These are phyloP conservation scores for Tipula lateralis DNA, from an alignment of 2,888 invertebrate genomes.

Conservation along the genomic window DNA sequence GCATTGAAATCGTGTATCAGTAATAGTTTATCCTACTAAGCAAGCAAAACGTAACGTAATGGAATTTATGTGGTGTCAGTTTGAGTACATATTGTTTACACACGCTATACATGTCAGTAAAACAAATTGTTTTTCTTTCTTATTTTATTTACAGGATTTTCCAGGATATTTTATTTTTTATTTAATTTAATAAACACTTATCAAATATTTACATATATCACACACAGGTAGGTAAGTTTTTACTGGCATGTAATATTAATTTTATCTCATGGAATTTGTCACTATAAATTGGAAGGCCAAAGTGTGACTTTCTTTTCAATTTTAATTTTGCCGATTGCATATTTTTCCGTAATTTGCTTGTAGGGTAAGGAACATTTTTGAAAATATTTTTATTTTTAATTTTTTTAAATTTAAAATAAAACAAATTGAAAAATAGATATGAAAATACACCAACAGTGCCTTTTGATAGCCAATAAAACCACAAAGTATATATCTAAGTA, in stretches of 20 bases:
- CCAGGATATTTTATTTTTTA: slow-evolving; percentile 12
- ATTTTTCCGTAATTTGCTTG: slow-evolving; percentile 29
- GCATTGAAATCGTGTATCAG: slow-evolving; percentile 28
- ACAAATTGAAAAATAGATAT: slow-evolving; percentile 25
- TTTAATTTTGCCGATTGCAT: slow-evolving; percentile 19
- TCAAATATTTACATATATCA: background rate
- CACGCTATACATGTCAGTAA: slow-evolving; percentile 28
- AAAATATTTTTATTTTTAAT: slow-evolving; percentile 25
- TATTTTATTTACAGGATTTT: slow-evolving; percentile 20
- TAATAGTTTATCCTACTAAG: slow-evolving; percentile 27
- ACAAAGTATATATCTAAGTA: no score
- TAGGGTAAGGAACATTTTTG: slow-evolving; percentile 29
- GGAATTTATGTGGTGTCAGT: background rate
- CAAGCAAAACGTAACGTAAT: background rate
- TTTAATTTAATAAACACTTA: background rate
- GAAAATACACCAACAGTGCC: slow-evolving; percentile 26
- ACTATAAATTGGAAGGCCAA: background rate
- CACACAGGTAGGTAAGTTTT: slow-evolving; percentile 24
- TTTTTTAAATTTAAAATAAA: slow-evolving; percentile 26
- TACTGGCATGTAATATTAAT: slow-evolving; percentile 27
- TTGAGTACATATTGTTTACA: background rate
- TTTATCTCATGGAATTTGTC: background rate
- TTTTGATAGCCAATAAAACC: slow-evolving; percentile 26
- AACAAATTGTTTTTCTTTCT: background rate
- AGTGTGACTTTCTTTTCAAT: background rate